A percentile compares a stretch with the other conserved stretches of the same genome.
phyloP scores from a whole-genome alignment of 2,888 invertebrate genomes.

The Zelleria hepariella region DNA sequence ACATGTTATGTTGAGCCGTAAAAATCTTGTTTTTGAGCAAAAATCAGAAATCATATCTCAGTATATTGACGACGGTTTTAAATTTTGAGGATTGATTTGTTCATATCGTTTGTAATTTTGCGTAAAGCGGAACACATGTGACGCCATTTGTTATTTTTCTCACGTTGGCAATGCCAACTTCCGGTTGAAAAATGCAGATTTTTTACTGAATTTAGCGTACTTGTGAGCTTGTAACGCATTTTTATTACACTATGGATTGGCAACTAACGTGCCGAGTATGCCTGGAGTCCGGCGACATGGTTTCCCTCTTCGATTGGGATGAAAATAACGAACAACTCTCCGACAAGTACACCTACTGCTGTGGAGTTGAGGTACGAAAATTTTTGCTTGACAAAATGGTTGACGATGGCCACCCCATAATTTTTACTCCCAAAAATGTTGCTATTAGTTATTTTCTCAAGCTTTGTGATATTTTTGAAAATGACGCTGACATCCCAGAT shows the following conservation, averaged over 20 bases:
- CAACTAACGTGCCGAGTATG: conserved; percentile 68
- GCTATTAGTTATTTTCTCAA: conserved; percentile 39
- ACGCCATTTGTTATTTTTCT: conserved; percentile 16
- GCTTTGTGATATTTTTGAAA: conserved; percentile 40
- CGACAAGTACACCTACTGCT: conserved; percentile 63
- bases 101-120: conserved; percentile 6
- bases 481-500: conserved; percentile 62
- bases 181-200: conserved; percentile 39
- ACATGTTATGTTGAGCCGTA: too few relatives aligned
- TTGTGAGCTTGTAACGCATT: conserved; percentile 13
- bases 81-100: too few relatives aligned
- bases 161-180: conserved; percentile 42
- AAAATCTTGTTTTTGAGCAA: too few relatives aligned
- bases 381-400: conserved; percentile 61
- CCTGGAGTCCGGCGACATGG: conserved; percentile 65
- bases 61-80: too few relatives aligned
- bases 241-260: conserved; percentile 58
- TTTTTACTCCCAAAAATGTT: conserved; percentile 66
- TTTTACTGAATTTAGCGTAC: conserved; percentile 25
- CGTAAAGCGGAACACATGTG: conserved; percentile 24
- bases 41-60: too few relatives aligned
- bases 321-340: conserved; percentile 69
- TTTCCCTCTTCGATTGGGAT: conserved; percentile 69
- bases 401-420: conserved; percentile 68
- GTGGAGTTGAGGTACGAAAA: conserved; percentile 55